A percentile compares a stretch with the other conserved stretches of the same genome.
phyloP scores from a whole-genome alignment of 2,888 invertebrate genomes.

The Andrena praecox region DNA sequence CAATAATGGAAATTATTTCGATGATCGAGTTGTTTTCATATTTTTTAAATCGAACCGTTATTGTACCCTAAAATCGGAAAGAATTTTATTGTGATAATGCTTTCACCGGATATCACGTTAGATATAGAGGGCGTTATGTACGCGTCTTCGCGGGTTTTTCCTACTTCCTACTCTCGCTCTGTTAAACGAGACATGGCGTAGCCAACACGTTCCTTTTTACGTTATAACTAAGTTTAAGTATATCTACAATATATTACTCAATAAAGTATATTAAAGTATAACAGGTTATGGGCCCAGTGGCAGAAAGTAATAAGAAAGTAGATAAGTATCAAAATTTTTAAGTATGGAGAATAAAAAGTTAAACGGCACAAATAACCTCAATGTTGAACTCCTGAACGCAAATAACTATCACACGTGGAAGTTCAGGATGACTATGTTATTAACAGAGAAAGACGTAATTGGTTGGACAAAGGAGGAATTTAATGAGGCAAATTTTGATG shows the following conservation, averaged over 20 bases:
- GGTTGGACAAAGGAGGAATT: not conserved
- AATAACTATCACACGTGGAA: not conserved
- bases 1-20: too few species aligned
- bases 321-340: not conserved
- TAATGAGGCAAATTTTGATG: not conserved
- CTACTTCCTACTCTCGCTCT: too few species aligned
- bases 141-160: too few species aligned
- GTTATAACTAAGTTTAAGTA: too few species aligned
- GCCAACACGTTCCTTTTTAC: too few species aligned
- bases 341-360: not conserved
- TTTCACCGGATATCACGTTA: not conserved
- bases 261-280: too few species aligned
- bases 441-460: not conserved
- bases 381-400: not conserved
- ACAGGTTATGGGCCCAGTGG: too few species aligned
- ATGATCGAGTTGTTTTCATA: too few species aligned
- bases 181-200: too few species aligned
- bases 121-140: not conserved
- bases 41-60: too few species aligned
- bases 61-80: too few species aligned
- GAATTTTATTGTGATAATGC: not conserved
- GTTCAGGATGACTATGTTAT: not conserved
- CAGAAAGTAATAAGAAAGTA: too few species aligned
- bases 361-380: not conserved
- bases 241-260: rapidly evolving